Base-by-base conservation (phyloP, 2,797 vertebrate species). In the Channa striata region DNA sequence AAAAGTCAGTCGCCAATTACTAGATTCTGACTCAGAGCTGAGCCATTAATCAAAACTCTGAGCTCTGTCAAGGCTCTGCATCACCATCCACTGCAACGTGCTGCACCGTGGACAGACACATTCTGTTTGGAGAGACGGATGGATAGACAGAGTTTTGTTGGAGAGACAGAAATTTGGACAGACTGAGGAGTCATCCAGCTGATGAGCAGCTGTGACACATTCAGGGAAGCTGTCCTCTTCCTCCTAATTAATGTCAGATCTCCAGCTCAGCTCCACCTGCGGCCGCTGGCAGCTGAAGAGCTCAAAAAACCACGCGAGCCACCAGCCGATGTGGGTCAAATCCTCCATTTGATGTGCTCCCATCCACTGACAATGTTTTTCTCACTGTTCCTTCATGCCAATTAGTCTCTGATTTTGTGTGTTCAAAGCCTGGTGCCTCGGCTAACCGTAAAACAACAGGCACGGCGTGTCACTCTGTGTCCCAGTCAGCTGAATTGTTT, bases 11-110 rank as follows among this genome's bases (percentile, higher is more conserved):
- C 66, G 58, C 77, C 87, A 90, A 89, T 91, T 91, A 87, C 79
- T 8, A 49, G 63, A 84, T 77, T 82, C 70, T 87, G 83, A 91
- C 78, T 89, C 88, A 80, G 71, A 81, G 76, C 82, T 72, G 59
- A 72, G 73, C 75, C 85, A 84, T 92, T 90, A 87, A 91, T 92
- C 90, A 92, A 82, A 90, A 84, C 64, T 72, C 25, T 33, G 73
- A 81, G 81, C 77, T 80, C 64, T 75, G 85, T 73, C 72, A 39
- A 63, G 84, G 68, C 82, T 75, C 67, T 68, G 47, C 59, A 60
- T 71, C 72, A 46, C 49, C 67, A 51, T 34, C 48, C 25, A 39
- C 20, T 30, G 63, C 69, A 76, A 77, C 78, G 63, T 57, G 71
- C 40, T 58, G 53, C 50, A 23, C 46, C 25, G 20, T 36, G 50